Percentiles rank a stretch among this genome's conserved stretches.
Evolutionary conservation across 2,113 vertebrate genomes (phyloP).

Genomic region (Nibea coibor): DNA sequence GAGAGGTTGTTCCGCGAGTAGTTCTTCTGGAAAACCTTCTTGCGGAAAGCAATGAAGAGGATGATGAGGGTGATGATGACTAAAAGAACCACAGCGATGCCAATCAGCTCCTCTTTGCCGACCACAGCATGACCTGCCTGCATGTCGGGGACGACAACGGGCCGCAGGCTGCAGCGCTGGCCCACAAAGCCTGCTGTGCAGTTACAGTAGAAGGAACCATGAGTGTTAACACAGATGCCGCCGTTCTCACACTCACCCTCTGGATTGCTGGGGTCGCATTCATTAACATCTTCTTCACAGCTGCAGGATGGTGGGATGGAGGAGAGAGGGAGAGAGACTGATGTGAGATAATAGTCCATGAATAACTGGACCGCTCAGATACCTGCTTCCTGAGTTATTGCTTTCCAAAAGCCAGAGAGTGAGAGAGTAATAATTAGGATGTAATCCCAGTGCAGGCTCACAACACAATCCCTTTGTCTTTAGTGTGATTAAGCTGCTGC

Average conservation of each 20-base stretch:
- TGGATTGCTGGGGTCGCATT: constrained; percentile 88
- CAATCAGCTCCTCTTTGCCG: constrained; percentile 96
- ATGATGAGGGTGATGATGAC: constrained; percentile 91
- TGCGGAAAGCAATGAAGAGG: constrained; percentile 94
- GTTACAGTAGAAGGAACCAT: constrained; percentile 96
- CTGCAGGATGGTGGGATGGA: constrained; percentile 73
- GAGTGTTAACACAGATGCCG: constrained; percentile 92
- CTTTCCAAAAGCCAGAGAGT: background rate
- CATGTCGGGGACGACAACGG: constrained; percentile 96
- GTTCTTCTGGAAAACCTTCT: constrained; percentile 96
- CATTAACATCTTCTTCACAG: constrained; percentile 94
- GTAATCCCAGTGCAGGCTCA: background rate
- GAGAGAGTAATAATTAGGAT: background rate
- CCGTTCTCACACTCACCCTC: constrained; percentile 93
- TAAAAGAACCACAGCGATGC: constrained; percentile 92
- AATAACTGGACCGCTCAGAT: background rate
- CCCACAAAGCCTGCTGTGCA: constrained; percentile 94
- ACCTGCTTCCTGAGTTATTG: background rate
- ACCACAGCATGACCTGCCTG: constrained; percentile 94
- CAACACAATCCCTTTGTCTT: background rate
- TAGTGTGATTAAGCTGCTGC: background rate
- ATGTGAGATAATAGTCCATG: constrained; percentile 4
- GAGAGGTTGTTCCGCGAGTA: constrained; percentile 96
- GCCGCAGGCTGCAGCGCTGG: constrained; percentile 90
- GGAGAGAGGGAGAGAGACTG: background rate